Percentiles rank a stretch among this genome's conserved stretches.
Conservation (phyloP, 1,140 invertebrate genomes). For the Marisa cornuarietis region DNA sequence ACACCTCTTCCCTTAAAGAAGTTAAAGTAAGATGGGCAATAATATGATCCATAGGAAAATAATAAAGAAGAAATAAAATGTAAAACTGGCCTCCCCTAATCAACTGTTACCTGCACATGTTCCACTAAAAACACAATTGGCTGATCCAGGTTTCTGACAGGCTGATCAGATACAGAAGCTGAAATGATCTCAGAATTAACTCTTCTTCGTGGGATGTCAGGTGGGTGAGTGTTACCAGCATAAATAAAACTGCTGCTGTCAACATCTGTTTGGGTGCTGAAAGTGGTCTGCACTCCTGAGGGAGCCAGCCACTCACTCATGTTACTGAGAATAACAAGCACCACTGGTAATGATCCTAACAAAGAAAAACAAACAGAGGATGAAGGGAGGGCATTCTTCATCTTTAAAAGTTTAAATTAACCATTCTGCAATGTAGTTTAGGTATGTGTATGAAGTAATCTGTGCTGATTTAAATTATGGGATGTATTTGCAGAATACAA, state of each 20-base stretch:
- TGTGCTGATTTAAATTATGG: no score
- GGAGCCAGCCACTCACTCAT: slow-evolving; percentile 22
- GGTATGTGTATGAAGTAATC: no score
- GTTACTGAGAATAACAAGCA: slow-evolving; percentile 25
- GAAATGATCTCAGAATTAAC: slow-evolving; percentile 92
- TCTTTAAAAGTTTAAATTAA: no score
- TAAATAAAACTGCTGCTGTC: neutral
- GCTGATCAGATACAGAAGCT: slow-evolving; percentile 72
- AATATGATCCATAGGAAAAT: no score
- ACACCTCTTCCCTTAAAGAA: no score
- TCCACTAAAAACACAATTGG: slow-evolving; percentile 76
- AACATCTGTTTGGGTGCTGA: neutral
- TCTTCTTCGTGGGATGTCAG: slow-evolving; percentile 50
- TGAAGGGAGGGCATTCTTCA: no score
- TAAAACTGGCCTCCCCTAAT: neutral
- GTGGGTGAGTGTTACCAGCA: neutral
- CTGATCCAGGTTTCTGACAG: slow-evolving; percentile 80
- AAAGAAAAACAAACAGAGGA: no score
- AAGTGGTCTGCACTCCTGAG: neutral
- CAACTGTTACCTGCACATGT: slow-evolving; percentile 35
- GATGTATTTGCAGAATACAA: no score
- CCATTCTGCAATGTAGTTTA: no score
- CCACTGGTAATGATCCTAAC: slow-evolving; percentile 15
- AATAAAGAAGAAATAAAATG: no score
- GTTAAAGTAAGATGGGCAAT: no score